A percentile compares a stretch with the other conserved stretches of the same genome.
phyloP scores from a whole-genome alignment of 2,888 invertebrate species.

The Bombylius major region DNA sequence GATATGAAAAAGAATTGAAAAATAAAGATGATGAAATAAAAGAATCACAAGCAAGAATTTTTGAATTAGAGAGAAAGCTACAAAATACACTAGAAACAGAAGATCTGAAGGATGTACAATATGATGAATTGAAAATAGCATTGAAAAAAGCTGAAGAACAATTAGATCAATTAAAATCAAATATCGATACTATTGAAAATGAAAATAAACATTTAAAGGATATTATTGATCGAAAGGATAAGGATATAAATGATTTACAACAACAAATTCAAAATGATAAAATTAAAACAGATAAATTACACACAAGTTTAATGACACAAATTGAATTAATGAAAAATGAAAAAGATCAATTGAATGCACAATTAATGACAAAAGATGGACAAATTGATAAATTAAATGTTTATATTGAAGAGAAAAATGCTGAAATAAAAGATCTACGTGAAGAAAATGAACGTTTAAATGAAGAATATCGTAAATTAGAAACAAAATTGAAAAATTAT shows the following conservation, averaged over 20 bases:
- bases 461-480: neutral
- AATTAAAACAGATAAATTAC: neutral
- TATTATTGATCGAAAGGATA: too few relatives aligned
- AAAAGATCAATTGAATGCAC: neutral
- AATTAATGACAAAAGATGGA: neutral
- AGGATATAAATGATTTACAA: neutral
- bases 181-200: neutral
- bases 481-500: neutral
- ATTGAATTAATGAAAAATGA: neutral
- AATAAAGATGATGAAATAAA: conserved; percentile 2
- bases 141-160: neutral
- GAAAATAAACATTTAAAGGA: neutral
- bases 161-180: neutral
- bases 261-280: neutral
- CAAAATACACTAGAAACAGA: neutral
- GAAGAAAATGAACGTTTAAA: conserved; percentile 1
- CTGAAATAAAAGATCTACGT: neutral
- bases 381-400: neutral
- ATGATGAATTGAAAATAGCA: neutral
- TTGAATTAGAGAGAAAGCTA: neutral
- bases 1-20: neutral
- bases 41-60: neutral
- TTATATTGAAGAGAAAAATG: neutral
- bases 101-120: neutral
- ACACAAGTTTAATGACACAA: neutral